Conservation (phyloP, 1,140 invertebrate genomes). For the Sesamia nonagrioides region DNA sequence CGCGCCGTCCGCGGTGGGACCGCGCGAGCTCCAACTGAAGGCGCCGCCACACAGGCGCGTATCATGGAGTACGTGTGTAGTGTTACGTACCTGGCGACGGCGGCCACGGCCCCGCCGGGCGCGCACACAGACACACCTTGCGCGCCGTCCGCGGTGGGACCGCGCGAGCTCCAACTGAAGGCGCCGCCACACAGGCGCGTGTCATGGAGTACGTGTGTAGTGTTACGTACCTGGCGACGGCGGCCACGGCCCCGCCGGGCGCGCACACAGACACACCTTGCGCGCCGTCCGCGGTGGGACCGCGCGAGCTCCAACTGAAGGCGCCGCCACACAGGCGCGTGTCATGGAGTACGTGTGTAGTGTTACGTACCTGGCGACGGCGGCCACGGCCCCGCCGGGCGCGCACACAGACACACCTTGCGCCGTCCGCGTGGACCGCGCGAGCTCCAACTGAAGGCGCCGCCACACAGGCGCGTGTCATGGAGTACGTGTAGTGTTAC, state of each 20-base stretch:
- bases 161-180: slow-evolving; percentile 94
- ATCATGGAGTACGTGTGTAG: no score
- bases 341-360: no score
- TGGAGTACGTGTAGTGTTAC: no score
- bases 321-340: no score
- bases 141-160: no score
- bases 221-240: slow-evolving; percentile 95
- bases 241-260: slow-evolving; percentile 98
- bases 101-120: no score
- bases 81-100: no score
- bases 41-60: slow-evolving; percentile 94
- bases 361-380: slow-evolving; percentile 95
- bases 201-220: no score
- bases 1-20: no score
- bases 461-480: no score
- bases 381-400: slow-evolving; percentile 98
- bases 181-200: slow-evolving; percentile 94
- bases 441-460: slow-evolving; percentile 48
- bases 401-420: slow-evolving; percentile 97
- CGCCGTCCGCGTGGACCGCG: slow-evolving; percentile 90
- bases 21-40: slow-evolving; percentile 94
- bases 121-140: slow-evolving; percentile 63
- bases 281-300: slow-evolving; percentile 91
- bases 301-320: slow-evolving; percentile 42
- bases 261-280: slow-evolving; percentile 96